Percentiles rank a stretch among this genome's conserved stretches.
Conservation (phyloP, 2,888 invertebrate species). For the Cabera pusaria region DNA sequence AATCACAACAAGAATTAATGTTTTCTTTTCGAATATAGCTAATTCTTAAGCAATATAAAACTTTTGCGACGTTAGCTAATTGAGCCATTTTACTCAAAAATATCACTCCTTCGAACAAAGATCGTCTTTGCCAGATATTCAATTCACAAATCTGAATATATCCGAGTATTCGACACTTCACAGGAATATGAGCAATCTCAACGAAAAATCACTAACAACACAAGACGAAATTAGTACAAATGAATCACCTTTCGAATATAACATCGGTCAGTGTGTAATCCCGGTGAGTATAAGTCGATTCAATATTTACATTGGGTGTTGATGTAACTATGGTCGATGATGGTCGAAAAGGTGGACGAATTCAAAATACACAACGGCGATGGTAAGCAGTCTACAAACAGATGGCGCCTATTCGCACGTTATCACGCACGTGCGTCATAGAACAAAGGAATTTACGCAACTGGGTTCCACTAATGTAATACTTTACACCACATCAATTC, state of each 20-base stretch:
- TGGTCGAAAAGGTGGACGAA: too few species aligned
- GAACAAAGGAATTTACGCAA: slow-evolving; percentile 11
- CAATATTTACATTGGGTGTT: slow-evolving; percentile 14
- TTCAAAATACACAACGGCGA: slow-evolving; percentile 3
- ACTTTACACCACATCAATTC: slow-evolving; percentile 2
- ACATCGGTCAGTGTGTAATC: slow-evolving; percentile 7
- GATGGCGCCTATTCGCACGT: slow-evolving; percentile 7
- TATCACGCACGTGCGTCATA: slow-evolving; percentile 20
- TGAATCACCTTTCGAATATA: slow-evolving; percentile 38
- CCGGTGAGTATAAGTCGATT: slow-evolving; percentile 2
- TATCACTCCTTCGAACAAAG: slow-evolving; percentile 7
- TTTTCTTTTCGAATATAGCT: too few species aligned
- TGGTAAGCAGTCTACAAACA: slow-evolving; percentile 14
- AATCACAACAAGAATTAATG: too few species aligned
- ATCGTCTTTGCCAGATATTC: slow-evolving; percentile 3
- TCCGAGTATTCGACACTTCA: slow-evolving; percentile 29
- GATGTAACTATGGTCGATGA: slow-evolving; percentile 5
- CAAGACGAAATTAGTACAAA: slow-evolving; percentile 28
- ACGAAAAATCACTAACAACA: slow-evolving; percentile 31
- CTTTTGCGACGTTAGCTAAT: slow-evolving; percentile 1
- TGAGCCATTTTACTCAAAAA: slow-evolving; percentile 4
- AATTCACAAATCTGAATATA: slow-evolving; percentile 15
- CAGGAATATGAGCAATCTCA: slow-evolving; percentile 35
- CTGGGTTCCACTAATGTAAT: not conserved
- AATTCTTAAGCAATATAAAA: slow-evolving; percentile 1